Base-by-base conservation (phyloP, 2,888 invertebrate species). In the Acrobeloides nanus region DNA sequence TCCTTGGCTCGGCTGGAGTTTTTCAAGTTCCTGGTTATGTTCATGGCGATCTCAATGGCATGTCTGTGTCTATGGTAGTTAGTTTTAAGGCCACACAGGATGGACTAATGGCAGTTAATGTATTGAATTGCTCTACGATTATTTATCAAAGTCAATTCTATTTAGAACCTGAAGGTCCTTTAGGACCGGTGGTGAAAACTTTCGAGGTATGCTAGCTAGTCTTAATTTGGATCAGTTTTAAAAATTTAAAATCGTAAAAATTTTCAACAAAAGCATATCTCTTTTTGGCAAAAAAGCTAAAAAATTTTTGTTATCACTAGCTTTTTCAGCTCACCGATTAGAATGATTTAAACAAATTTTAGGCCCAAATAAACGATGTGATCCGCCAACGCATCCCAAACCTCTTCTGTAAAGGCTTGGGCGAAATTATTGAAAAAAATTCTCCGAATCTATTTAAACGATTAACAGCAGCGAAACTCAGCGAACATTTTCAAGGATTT, bases 341-440 rank as follows among this genome's bases (percentile, higher is more conserved):
- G n/a, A n/a, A n/a, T n/a, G n/a, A n/a, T n/a, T 15, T 15, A 12
- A 44, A 41, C 15, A 4, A 15, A 20, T 47, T 54, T 15, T 27
- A 68, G 66, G 51, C 51, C 21, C 60, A 58, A 47, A 66, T 70
- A 29, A 70, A 70, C 47, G 64, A 70, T n/a, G 54, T 60, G 7
- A 59, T 70, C n/a, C 52, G 64, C 7, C 54, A 59, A 20, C 41
- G 64, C 25, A 68, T 70, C 21, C 70, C 69, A 3, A 53, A 55
- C 29, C 51, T 70, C 10, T 64, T 70, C 47, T 70, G 70, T 45
- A 47, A 47, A 25, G 59, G 62, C n/a, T 51, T 70, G 24, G 60
- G 63, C 32, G 54, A 55, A 37, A 56, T 70, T 35, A 61, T 70
- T 8, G 70, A 70, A 38, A 59, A 64, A 29, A 66, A 68, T 48